These are phyloP conservation scores for Drosophila nannoptera DNA, from an alignment of 1,140 invertebrate species.

Conservation along the genomic window DNA sequence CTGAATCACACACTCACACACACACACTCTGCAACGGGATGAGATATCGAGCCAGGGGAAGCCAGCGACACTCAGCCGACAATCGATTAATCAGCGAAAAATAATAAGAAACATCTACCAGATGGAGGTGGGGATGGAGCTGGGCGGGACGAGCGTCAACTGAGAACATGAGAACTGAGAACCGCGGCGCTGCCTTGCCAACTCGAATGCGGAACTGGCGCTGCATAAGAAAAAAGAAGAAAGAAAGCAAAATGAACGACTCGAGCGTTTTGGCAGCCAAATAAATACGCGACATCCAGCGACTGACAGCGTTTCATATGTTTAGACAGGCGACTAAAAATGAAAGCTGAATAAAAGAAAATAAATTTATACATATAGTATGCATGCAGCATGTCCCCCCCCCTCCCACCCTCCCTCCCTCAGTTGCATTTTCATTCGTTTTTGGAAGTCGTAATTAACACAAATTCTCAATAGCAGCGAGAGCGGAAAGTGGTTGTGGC, in stretches of 20 bases:
- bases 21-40: conserved; percentile 46
- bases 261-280: conserved; percentile 67
- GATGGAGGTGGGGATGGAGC: background rate
- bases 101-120: conserved; percentile 73
- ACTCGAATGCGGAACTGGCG: conserved; percentile 65
- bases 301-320: conserved; percentile 38
- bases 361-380: conserved; percentile 7
- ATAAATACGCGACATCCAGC: conserved; percentile 56
- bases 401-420: background rate
- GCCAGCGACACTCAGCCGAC: conserved; percentile 73
- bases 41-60: conserved; percentile 70
- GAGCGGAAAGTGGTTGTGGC: conserved; percentile 1
- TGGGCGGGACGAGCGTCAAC: background rate
- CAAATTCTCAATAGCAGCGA: background rate
- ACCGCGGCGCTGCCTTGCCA: conserved; percentile 21
- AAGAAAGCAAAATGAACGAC: conserved; percentile 50
- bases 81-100: conserved; percentile 76
- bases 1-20: conserved; percentile 55
- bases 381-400: background rate
- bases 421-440: conserved; percentile 4
- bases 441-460: conserved; percentile 16
- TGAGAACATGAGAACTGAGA: background rate
- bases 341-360: conserved; percentile 48
- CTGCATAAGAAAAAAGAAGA: conserved; percentile 11
- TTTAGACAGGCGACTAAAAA: conserved; percentile 20